Conservation (phyloP, 1,140 invertebrate genomes). For the Euura saliciscinereae region DNA sequence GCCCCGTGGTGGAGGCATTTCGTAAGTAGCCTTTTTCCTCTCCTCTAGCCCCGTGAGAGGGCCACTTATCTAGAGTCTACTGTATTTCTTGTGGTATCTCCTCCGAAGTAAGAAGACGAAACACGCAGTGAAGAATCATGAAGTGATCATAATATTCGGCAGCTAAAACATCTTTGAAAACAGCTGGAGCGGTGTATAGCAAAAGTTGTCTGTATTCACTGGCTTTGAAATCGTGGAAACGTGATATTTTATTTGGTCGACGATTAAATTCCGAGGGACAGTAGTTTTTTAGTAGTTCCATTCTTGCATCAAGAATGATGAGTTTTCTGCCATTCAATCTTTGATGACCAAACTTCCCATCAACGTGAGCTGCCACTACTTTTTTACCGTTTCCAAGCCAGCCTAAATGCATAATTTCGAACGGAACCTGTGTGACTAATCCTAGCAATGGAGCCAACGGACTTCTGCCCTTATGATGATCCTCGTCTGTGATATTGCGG, state of each 20-base stretch:
- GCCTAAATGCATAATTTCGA: constrained; percentile 25
- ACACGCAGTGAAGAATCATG: no score
- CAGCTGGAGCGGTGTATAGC: constrained; percentile 8
- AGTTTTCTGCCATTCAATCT: constrained; percentile 11
- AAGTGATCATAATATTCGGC: no score
- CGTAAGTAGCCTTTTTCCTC: no score
- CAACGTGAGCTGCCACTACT: constrained; percentile 11
- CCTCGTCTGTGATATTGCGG: background rate
- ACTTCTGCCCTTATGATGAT: background rate
- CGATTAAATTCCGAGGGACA: constrained; percentile 19
- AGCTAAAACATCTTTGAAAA: no score
- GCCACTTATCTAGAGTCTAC: no score
- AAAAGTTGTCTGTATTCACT: constrained; percentile 17
- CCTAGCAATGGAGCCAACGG: constrained; percentile 13
- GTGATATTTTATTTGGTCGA: background rate
- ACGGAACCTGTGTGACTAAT: constrained; percentile 23
- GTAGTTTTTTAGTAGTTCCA: constrained; percentile 11
- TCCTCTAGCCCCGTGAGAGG: no score
- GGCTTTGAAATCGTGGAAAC: constrained; percentile 14
- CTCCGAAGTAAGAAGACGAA: no score
- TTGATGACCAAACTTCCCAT: background rate
- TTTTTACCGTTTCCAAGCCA: constrained; percentile 18
- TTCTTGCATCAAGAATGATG: background rate
- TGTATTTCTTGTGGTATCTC: no score
- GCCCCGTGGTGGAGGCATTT: no score